Percentiles rank a stretch among this genome's conserved stretches.
Evolutionary conservation across 1,140 invertebrate species (phyloP).

Genomic region (Drosophila seguyi): DNA sequence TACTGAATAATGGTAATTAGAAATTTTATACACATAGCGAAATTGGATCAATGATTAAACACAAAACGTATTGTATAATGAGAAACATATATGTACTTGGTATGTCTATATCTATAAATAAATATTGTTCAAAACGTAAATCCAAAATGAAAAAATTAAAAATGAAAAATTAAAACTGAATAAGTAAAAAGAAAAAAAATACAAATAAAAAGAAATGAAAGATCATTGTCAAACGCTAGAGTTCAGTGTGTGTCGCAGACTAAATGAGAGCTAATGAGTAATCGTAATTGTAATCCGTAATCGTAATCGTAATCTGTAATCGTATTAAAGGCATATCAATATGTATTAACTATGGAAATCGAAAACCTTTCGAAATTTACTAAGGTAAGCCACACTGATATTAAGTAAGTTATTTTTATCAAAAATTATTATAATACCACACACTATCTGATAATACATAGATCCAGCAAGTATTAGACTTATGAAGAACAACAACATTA

Average conservation of each 20-base stretch:
- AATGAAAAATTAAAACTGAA: conserved; percentile 3
- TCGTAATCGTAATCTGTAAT: conserved; percentile 61
- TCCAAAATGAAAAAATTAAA: conserved; percentile 30
- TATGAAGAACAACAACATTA: conserved; percentile 68
- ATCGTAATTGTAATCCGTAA: conserved; percentile 55
- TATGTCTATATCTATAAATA: conserved; percentile 82
- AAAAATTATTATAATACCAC: conserved; percentile 65
- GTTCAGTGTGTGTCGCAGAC: conserved; percentile 64
- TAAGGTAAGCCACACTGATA: conserved; percentile 78
- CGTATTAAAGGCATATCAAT: conserved; percentile 76
- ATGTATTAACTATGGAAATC: conserved; percentile 63
- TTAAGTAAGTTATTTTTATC: conserved; percentile 78
- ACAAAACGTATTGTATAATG: conserved; percentile 69
- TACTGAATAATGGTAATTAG: conserved; percentile 69
- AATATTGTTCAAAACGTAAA: conserved; percentile 68
- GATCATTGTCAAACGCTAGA: conserved; percentile 69
- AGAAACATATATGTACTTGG: conserved; percentile 63
- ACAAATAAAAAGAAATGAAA: conserved; percentile 16
- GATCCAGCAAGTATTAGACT: conserved; percentile 74
- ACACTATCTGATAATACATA: conserved; percentile 61
- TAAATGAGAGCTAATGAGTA: conserved; percentile 56
- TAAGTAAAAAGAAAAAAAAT: conserved; percentile 7
- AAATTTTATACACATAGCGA: conserved; percentile 79
- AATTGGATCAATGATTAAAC: conserved; percentile 72
- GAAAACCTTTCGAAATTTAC: conserved; percentile 71